Evolutionary conservation across 2,797 vertebrate species (phyloP).

Genomic region (Pseudochaenichthys georgianus): DNA sequence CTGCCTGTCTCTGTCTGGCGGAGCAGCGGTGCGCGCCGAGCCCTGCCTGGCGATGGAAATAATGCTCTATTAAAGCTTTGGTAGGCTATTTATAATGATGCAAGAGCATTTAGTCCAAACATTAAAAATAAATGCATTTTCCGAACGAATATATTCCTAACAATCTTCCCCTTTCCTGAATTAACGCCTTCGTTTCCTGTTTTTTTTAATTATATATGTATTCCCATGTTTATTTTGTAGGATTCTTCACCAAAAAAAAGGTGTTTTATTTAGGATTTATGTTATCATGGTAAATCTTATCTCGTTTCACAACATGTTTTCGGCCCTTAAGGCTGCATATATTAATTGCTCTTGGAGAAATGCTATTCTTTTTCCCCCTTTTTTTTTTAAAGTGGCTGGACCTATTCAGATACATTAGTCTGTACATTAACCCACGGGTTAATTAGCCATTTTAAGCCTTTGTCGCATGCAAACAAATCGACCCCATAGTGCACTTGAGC

Average conservation of each 20-base stretch:
- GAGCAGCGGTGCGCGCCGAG: slow-evolving; percentile 61
- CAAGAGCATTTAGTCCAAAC: background rate
- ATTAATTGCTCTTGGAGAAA: background rate
- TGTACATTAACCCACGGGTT: slow-evolving; percentile 47
- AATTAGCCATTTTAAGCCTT: slow-evolving; percentile 51
- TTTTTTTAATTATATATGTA: background rate
- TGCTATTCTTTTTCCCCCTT: background rate
- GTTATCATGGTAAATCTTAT: slow-evolving; percentile 5
- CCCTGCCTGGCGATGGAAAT: slow-evolving; percentile 39
- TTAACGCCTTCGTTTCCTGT: rapidly evolving
- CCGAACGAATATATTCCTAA: background rate
- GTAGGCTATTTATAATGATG: slow-evolving; percentile 15
- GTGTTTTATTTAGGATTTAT: slow-evolving; percentile 2
- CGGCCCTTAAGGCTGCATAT: background rate
- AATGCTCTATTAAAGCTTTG: slow-evolving; percentile 40
- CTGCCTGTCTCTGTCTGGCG: slow-evolving; percentile 76
- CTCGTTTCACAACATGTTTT: slow-evolving; percentile 8
- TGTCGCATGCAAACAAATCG: slow-evolving; percentile 25
- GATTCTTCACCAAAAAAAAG: background rate
- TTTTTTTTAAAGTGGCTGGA: background rate
- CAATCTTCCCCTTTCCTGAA: background rate
- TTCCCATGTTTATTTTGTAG: background rate
- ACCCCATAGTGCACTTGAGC: slow-evolving; percentile 55
- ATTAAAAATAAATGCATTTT: slow-evolving; percentile 7
- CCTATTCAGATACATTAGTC: background rate